Evolutionary conservation across 64 coral and sea anemone species (phyloP), one percentile per base, ranked within the genome.

Genomic region (Porites lutea): DNA sequence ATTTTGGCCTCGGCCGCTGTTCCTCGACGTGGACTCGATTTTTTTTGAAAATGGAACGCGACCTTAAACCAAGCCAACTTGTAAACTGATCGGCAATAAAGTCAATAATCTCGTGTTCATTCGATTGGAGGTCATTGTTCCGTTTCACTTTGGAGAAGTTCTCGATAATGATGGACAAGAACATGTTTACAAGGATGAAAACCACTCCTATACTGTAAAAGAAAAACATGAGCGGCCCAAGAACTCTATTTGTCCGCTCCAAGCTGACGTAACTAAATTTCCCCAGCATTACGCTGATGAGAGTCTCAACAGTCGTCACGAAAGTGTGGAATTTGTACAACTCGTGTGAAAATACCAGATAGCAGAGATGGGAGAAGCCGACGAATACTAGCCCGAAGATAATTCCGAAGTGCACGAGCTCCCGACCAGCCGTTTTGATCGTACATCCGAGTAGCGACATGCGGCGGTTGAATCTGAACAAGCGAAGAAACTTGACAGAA

Each of bases 21-120:
- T 48, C 16, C 13, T 79, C 22, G 18, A 43, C 71, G 12, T 48
- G 48, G 1, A 97, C 92, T 61, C 90, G 86, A 71, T 91, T 97
- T 92, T 66, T 95, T 92, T 66, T 95, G 52, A 90, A 86, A 47
- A 92, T 86, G 5, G 83, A 68, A 37, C 75, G 74, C 77, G 87
- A 88, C 20, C 50, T 87, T 5, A 95, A 74, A 11, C 96, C 96
- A 6, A 98, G 73, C 96, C 90, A 98, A 13, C 68, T 71, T 14
- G 77, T 53, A n/a, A 98, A 89, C n/a, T 93, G 96, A 20, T 95
- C 87, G 2, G 88, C 75, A 90, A 98, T 98, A 65, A 95, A 98
- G 67, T 98, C 96, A 13, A 98, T 87, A 20, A 98, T 98, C 45
- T 98, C 96, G 75, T 98, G 92, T 72, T 98, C 96, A 54, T 98